Evolutionary conservation across 2,113 vertebrate genomes (phyloP).

Genomic region (Oncorhynchus keta): DNA sequence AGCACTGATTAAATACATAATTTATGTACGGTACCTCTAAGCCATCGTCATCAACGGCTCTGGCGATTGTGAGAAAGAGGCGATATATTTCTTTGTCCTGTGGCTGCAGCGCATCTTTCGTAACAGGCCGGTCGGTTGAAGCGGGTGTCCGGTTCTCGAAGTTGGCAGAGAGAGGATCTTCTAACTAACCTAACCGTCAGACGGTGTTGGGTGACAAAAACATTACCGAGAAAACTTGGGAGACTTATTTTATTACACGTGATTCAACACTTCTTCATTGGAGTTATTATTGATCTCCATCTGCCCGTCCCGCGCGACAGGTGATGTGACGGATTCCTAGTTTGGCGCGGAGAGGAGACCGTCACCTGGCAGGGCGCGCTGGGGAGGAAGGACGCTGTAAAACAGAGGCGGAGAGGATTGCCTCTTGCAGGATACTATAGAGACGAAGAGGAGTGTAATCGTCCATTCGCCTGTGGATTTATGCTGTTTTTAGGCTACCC

Average conservation of each 20-base stretch:
- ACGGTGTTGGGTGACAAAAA: neutral
- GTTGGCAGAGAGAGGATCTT: neutral
- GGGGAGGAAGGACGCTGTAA: neutral
- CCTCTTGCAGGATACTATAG: neutral
- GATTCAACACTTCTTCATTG: neutral
- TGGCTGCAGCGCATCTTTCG: neutral
- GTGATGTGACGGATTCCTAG: slow-evolving; percentile 11
- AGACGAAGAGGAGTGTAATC: neutral
- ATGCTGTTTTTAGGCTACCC: neutral
- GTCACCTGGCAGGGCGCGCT: neutral
- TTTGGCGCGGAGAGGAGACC: neutral
- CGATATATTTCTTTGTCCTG: neutral
- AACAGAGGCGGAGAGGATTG: neutral
- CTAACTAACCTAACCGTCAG: neutral
- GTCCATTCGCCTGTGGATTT: neutral
- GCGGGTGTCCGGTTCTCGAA: neutral
- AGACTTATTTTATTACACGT: neutral
- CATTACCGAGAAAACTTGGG: neutral
- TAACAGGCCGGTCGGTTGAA: neutral
- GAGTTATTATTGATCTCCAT: neutral
- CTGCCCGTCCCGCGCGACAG: neutral
- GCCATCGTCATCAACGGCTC: neutral
- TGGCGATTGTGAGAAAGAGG: neutral
- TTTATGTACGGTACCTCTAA: neutral
- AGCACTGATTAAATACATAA: neutral